Evolutionary conservation across 2,888 invertebrate genomes (phyloP).

Genomic region (Galerucella nymphaeae): DNA sequence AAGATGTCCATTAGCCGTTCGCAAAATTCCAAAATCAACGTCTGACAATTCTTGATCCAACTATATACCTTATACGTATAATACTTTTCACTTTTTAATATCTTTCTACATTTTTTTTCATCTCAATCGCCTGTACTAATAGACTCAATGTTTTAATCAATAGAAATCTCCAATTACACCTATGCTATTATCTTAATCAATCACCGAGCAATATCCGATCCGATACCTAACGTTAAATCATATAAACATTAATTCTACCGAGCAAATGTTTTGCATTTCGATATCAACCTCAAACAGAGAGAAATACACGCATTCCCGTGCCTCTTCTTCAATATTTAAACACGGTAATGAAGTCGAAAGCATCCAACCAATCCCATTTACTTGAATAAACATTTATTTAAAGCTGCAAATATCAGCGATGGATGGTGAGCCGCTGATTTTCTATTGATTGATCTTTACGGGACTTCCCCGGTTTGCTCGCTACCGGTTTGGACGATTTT

Average conservation of each 20-base stretch:
- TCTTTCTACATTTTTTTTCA: too few species aligned
- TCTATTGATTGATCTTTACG: constrained; percentile 52
- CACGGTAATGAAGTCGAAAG: constrained; percentile 56
- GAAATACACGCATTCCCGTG: constrained; percentile 24
- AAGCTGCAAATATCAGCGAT: constrained; percentile 56
- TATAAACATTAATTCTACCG: constrained; percentile 21
- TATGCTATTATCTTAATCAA: constrained; percentile 7
- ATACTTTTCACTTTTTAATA: too few species aligned
- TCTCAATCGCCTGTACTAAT: too few species aligned
- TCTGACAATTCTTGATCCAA: too few species aligned
- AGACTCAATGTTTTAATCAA: not conserved
- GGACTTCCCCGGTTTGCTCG: constrained; percentile 17
- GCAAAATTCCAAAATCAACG: too few species aligned
- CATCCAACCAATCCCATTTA: constrained; percentile 57
- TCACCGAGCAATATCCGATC: not conserved
- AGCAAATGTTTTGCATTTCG: constrained; percentile 28
- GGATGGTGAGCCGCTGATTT: constrained; percentile 48
- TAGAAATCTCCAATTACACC: constrained; percentile 1
- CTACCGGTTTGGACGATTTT: constrained; percentile 9
- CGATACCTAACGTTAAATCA: constrained; percentile 7
- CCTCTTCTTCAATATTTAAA: constrained; percentile 55
- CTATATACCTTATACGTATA: too few species aligned
- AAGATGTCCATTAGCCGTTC: too few species aligned
- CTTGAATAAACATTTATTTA: constrained; percentile 58
- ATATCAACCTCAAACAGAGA: constrained; percentile 31